Conservation (phyloP, 2,888 invertebrate species). For the Tortrix viridana region DNA sequence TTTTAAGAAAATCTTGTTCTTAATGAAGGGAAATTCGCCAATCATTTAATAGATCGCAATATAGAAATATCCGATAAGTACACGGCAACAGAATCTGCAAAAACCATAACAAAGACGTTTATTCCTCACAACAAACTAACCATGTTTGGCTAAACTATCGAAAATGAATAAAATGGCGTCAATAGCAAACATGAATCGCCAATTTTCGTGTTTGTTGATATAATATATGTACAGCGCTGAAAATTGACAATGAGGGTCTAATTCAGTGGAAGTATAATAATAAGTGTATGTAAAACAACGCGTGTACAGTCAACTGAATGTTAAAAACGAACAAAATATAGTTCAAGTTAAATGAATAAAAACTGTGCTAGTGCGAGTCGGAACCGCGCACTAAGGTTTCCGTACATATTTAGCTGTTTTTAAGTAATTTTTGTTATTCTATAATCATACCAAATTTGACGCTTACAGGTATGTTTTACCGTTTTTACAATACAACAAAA, state of each 20-base stretch:
- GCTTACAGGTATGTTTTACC: too few relatives aligned
- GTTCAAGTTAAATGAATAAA: too few relatives aligned
- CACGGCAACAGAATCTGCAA: background rate
- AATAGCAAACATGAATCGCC: slow-evolving; percentile 33
- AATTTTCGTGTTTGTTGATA: slow-evolving; percentile 51
- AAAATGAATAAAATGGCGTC: slow-evolving; percentile 15
- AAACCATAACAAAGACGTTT: slow-evolving; percentile 27
- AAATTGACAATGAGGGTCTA: slow-evolving; percentile 61
- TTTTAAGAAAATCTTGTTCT: too few relatives aligned
- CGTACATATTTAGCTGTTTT: too few relatives aligned
- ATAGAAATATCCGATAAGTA: slow-evolving; percentile 19
- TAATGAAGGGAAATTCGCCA: background rate
- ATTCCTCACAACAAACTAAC: slow-evolving; percentile 14
- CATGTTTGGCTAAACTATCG: slow-evolving; percentile 29
- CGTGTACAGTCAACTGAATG: slow-evolving; percentile 16
- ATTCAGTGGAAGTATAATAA: slow-evolving; percentile 47
- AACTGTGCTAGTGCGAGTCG: too few relatives aligned
- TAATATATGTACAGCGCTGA: slow-evolving; percentile 51
- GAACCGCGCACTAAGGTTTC: too few relatives aligned
- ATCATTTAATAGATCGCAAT: background rate
- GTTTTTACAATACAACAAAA: too few relatives aligned
- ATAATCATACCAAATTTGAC: too few relatives aligned
- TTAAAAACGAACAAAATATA: too few relatives aligned
- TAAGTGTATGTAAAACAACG: slow-evolving; percentile 34
- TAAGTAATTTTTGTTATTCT: too few relatives aligned